Percentiles rank a stretch among this genome's conserved stretches.
Evolutionary conservation across 2,113 vertebrate species (phyloP).

Genomic region (Diadophis punctatus): DNA sequence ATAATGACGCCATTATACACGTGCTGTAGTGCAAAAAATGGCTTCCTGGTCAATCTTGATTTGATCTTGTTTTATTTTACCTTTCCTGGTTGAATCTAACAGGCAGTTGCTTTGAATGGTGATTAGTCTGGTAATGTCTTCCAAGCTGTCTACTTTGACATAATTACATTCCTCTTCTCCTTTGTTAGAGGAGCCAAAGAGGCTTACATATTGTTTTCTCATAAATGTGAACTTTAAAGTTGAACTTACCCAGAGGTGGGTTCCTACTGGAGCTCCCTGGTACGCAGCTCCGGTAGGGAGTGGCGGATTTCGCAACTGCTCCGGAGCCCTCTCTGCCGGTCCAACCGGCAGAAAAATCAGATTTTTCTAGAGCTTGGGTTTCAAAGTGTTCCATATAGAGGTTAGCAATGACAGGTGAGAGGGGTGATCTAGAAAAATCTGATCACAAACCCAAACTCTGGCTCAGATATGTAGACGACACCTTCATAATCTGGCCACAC

Average conservation of each 20-base stretch:
- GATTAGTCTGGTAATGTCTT: slow-evolving; percentile 32
- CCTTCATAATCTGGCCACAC: too few relatives aligned
- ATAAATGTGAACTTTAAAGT: neutral
- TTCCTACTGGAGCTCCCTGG: too few relatives aligned
- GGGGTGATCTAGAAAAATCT: too few relatives aligned
- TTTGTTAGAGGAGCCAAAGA: neutral
- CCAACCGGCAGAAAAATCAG: too few relatives aligned
- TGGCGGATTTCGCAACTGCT: too few relatives aligned
- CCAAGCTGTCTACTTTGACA: slow-evolving; percentile 40
- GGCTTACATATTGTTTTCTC: slow-evolving; percentile 4
- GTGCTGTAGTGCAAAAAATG: slow-evolving; percentile 47
- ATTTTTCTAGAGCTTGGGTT: too few relatives aligned
- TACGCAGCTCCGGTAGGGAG: too few relatives aligned
- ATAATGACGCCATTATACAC: slow-evolving; percentile 52
- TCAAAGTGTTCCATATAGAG: too few relatives aligned
- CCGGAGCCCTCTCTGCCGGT: too few relatives aligned
- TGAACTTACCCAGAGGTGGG: neutral
- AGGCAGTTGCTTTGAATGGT: neutral
- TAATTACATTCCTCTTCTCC: neutral
- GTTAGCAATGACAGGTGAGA: too few relatives aligned
- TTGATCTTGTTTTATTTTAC: slow-evolving; percentile 13
- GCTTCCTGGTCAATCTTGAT: slow-evolving; percentile 47
- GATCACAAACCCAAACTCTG: too few relatives aligned
- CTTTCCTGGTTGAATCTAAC: slow-evolving; percentile 23
- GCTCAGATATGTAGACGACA: too few relatives aligned